Conservation (phyloP, 2,888 invertebrate species). For the Apoda limacodes region DNA sequence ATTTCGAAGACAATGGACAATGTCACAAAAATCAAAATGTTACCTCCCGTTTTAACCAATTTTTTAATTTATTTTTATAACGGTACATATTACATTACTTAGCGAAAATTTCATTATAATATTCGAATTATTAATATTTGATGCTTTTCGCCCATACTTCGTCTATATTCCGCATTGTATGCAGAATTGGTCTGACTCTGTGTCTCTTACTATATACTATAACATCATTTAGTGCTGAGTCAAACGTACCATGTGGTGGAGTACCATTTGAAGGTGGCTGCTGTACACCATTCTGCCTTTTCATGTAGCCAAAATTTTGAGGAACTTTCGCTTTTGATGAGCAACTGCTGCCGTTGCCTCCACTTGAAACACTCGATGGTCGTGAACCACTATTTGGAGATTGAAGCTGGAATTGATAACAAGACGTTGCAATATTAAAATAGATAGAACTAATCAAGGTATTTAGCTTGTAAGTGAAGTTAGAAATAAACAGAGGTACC, state of each 20-base stretch:
- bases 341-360: slow-evolving; percentile 66
- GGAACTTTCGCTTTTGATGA: slow-evolving; percentile 80
- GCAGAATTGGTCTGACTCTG: slow-evolving; percentile 4
- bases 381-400: slow-evolving; percentile 62
- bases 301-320: slow-evolving; percentile 88
- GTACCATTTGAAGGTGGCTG: slow-evolving; percentile 40
- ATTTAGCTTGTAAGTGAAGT: background rate
- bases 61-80: too few relatives aligned
- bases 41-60: too few relatives aligned
- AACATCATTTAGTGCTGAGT: too few relatives aligned
- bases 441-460: too few relatives aligned
- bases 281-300: slow-evolving; percentile 75
- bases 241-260: slow-evolving; percentile 49
- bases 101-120: too few relatives aligned
- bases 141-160: too few relatives aligned
- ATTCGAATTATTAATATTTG: too few relatives aligned
- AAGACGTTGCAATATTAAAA: too few relatives aligned
- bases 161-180: too few relatives aligned
- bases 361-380: slow-evolving; percentile 57
- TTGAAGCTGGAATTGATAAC: slow-evolving; percentile 43
- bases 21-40: too few relatives aligned
- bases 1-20: too few relatives aligned
- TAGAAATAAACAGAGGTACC: slow-evolving; percentile 26
- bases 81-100: too few relatives aligned
- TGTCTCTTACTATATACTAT: slow-evolving; percentile 6